These are phyloP conservation scores for Sinhomidia bicolor DNA, from an alignment of 2,888 invertebrate genomes.

Conservation along the genomic window DNA sequence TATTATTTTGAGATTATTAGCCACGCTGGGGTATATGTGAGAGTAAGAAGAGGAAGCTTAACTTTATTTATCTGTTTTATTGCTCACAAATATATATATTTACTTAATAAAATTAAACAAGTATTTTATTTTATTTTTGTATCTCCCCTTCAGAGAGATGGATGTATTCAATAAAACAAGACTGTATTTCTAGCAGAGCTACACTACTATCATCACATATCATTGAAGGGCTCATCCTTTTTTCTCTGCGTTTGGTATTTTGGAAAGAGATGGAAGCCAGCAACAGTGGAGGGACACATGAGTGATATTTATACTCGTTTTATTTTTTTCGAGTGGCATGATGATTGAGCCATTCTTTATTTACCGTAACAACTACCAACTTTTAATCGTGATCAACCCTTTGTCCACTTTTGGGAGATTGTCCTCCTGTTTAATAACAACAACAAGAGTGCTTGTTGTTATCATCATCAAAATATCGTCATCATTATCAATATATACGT, in stretches of 20 bases:
- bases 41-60: constrained; percentile 39
- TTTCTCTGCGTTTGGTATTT: background rate
- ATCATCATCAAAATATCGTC: background rate
- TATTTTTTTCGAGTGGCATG: background rate
- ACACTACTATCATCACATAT: background rate
- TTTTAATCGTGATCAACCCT: constrained; percentile 62
- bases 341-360: constrained; percentile 54
- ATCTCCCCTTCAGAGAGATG: background rate
- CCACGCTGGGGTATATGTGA: constrained; percentile 51
- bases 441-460: constrained; percentile 4
- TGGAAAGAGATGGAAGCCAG: background rate
- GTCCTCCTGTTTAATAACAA: constrained; percentile 46
- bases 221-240: constrained; percentile 14
- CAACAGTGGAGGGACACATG: background rate
- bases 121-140: constrained; percentile 3
- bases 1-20: constrained; percentile 64
- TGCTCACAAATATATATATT: constrained; percentile 32
- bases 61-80: constrained; percentile 39
- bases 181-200: background rate
- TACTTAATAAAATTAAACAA: constrained; percentile 32
- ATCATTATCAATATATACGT: background rate
- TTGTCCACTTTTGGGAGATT: constrained; percentile 46
- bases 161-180: no score
- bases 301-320: background rate
- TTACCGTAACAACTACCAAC: constrained; percentile 19